These are phyloP conservation scores for Cephus pulcher DNA, from an alignment of 2,888 invertebrate genomes.

Conservation along the genomic window DNA sequence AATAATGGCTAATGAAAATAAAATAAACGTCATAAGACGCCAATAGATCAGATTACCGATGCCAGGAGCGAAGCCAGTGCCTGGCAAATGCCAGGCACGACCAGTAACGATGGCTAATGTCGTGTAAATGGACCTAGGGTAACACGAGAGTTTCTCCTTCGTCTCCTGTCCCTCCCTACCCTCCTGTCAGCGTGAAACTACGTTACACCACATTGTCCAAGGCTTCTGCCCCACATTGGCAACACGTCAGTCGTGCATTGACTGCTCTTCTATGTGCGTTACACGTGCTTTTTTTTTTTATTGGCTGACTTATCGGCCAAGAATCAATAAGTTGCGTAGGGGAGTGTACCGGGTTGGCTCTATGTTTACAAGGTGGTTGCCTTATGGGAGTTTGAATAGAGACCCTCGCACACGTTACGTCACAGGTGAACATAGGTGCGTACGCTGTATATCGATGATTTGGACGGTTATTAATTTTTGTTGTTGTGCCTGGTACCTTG, in stretches of 20 bases:
- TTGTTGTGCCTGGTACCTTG: not conserved
- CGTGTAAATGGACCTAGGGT: conserved; percentile 1
- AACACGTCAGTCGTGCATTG: too few relatives aligned
- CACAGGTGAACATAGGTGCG: not conserved
- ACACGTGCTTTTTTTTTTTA: too few relatives aligned
- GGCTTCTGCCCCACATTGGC: too few relatives aligned
- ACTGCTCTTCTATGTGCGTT: not conserved
- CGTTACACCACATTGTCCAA: not conserved
- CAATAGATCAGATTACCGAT: not conserved
- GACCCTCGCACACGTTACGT: not conserved
- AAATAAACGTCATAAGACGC: not conserved
- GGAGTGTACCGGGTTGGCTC: too few relatives aligned
- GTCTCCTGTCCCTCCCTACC: not conserved
- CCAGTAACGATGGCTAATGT: not conserved
- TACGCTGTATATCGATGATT: not conserved
- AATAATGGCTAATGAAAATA: not conserved
- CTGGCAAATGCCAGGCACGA: not conserved
- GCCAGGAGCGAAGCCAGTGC: not conserved
- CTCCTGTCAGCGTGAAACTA: not conserved
- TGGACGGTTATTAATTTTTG: not conserved
- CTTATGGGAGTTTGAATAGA: not conserved
- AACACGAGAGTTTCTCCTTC: not conserved
- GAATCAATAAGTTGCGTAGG: not conserved
- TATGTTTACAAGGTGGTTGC: too few relatives aligned
- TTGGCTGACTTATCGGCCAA: not conserved